Base-by-base conservation (phyloP, 2,797 vertebrate species). In the Artibeus lituratus region DNA sequence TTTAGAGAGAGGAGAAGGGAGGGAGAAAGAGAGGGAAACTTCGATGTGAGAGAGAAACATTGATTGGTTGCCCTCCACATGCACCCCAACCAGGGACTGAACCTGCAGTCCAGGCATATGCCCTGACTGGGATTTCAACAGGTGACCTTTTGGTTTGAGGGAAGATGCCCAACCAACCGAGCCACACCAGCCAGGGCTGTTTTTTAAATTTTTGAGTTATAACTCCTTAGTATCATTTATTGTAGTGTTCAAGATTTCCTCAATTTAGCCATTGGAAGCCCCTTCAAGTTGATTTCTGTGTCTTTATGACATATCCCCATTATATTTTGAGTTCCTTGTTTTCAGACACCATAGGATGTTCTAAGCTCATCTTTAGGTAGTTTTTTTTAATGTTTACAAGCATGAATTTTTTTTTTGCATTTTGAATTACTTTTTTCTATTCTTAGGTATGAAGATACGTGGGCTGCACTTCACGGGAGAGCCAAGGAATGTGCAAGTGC, bases 391-490 rank as follows among this genome's bases (percentile, higher is more conserved):
- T 39, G n/a, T 55, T 39, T 55, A 37, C 39, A 80, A 55, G 55
- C 22, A 80, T 37, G 53, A 39, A 55, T 10, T 62, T 94, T 32
- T 88, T 70, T 21, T 47, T 97, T 67, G 51, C 0, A 80, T 93
- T 96, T 87, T 83, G 42, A 89, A 35, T 87, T 53, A 12, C 47
- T 90, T 35, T 47, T 87, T 97, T 67, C 1, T 89, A 97, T 88
- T 97, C 81, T 95, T 83, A 99, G 99, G 88, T 99, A 99, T 98
- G 99, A 99, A 97, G 99, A 99, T 90, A 99, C 98, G 10, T 99
- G 99, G 99, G 99, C 99, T 97, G 97, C 98, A 49, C 99, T 99
- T 97, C 99, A 99, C 95, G 99, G 98, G 98, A 98, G 98, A 98
- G 99, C 99, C 8, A 99, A 99, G 98, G 99, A 99, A 90, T 99